Conservation (phyloP, 2,797 vertebrate genomes). For the Darevskia mixta region DNA sequence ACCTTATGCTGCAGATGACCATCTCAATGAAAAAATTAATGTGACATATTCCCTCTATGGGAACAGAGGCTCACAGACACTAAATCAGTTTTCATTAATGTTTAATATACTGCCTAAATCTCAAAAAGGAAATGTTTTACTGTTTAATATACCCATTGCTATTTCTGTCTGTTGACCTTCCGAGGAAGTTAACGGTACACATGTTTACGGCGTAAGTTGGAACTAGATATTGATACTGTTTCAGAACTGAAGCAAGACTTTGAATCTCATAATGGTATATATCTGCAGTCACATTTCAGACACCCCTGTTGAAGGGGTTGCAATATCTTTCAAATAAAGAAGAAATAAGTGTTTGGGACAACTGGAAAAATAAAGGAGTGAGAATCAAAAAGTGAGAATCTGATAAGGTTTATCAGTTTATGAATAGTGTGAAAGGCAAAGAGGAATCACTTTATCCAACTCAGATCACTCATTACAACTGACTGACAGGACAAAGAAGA, state of each 20-base stretch:
- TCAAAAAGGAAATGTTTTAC: conserved; percentile 42
- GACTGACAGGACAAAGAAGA: neutral
- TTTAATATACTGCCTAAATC: conserved; percentile 45
- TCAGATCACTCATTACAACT: neutral
- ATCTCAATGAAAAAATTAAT: neutral
- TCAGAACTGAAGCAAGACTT: conserved; percentile 15
- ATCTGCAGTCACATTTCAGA: neutral
- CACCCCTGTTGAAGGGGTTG: neutral
- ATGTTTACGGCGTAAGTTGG: conserved; percentile 22
- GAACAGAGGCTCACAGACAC: conserved; percentile 33
- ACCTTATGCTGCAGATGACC: neutral
- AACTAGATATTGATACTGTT: conserved; percentile 37
- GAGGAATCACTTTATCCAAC: neutral
- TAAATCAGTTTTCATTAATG: conserved; percentile 53
- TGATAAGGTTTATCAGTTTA: neutral
- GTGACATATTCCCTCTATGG: conserved; percentile 29
- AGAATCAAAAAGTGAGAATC: too few species aligned
- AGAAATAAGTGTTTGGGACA: neutral
- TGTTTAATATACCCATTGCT: conserved; percentile 53
- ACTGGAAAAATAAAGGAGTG: neutral
- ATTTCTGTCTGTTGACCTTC: conserved; percentile 33
- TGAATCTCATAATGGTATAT: neutral
- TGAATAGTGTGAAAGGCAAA: neutral
- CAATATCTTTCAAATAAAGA: neutral
- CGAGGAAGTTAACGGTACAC: neutral